Evolutionary conservation across 2,888 invertebrate species (phyloP), one percentile per base, ranked within the genome.

Genomic region (Xanthia togata): DNA sequence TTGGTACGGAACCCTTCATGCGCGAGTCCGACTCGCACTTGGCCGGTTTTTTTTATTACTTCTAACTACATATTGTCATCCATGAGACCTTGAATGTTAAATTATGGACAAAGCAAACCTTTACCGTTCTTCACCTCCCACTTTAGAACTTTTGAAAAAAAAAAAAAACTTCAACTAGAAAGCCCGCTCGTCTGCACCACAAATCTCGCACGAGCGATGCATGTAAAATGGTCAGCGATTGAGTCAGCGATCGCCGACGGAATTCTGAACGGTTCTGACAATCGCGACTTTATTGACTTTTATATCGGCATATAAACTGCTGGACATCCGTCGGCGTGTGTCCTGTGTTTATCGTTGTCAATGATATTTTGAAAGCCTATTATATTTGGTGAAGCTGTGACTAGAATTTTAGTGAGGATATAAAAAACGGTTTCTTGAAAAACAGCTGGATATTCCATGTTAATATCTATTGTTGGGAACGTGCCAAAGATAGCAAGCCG

Each of bases 221-320:
- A 93, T 93, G 89, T 89, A 89, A 90, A 92, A 81, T 74, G 82
- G 77, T 71, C 78, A 85, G 80, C 86, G 86, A 90, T 90, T 90
- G 90, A 91, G 90, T 91, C 88, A 87, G 84, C 80, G 77, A 77
- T 88, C 86, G 87, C 79, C 73, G 63, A 12, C 78, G 75, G 91
- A 92, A 92, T 93, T 89, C 85, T 90, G 90, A 93, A 83, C 86
- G 87, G 44, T 90, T 89, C 90, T 84, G 83, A 86, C 86, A 86
- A 89, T 82, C 79, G 79, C 80, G 78, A 86, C 83, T 85, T 89
- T 91, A 91, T 91, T 90, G 91, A 89, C 87, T 85, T 86, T 83
- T 87, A 86, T 86, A 89, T 87, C 79, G 88, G 78, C 73, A 79
- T 81, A 75, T 83, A 86, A 87, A 86, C 81, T 77, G 57, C 50